Base-by-base conservation (phyloP, 2,888 invertebrate species). In the Pandemis corylana region DNA sequence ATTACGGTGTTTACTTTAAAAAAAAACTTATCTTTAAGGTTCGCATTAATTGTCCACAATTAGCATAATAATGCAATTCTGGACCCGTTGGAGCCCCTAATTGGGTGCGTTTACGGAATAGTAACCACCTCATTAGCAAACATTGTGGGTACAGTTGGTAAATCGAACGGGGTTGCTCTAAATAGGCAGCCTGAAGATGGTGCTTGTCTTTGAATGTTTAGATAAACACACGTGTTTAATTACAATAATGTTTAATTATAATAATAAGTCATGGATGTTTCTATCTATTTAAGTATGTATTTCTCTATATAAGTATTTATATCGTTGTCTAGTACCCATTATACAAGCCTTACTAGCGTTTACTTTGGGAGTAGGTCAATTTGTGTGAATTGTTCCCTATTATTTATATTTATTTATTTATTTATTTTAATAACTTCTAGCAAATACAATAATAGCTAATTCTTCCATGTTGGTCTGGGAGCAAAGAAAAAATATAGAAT, bases 41-140 rank as follows among this genome's bases (percentile, higher is more conserved):
- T 15, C 53, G 53, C 13, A 64, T 64, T 64, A 44, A 64, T 20
- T 42, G 67, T 51, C 46, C 41, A n/a, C 28, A 44, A 71, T 71
- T 71, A 66, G 28, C 71, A 71, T 71, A 71, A 65, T 72, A 12
- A 69, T 61, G 49, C 69, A 62, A 46, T 62, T 49, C n/a, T 62
- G 15, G 68, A 2, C 12, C 69, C 68, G 7, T 51, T 51, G 5
- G 12, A 63, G 63, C 20, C 46, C 36, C 10, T 73, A 73, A 68
- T 73, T 73, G 68, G 68, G 63, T 46, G 63, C 72, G 68, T 68
- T 64, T 20, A 36, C 41, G 12, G 72, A 73, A 73, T 73, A 20
- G 68, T 56, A 64, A 73, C 64, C 41, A n/a, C 68, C 72, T 68
- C 15, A 73, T 73, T 73, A 73, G 36, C 63, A 28, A 64, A 64